These are phyloP conservation scores for Epizoanthus fatuus DNA, from an alignment of 92 coral and sea anemone genomes.

Conservation along the genomic window DNA sequence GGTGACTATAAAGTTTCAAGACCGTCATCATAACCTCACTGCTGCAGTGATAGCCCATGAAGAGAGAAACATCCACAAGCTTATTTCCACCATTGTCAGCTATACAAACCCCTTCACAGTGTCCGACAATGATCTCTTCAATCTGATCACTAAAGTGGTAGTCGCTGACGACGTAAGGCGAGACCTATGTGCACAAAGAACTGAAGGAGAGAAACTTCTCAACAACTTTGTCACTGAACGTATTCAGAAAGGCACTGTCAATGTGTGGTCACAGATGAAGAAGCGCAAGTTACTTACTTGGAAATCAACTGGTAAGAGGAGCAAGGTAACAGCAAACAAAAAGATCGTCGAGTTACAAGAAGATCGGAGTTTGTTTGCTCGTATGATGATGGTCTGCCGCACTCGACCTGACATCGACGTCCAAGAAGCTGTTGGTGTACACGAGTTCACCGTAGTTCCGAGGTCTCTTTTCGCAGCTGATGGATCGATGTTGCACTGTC, in stretches of 20 bases:
- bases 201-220: constrained; percentile 34
- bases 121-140: constrained; percentile 51
- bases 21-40: too few species aligned
- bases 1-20: too few species aligned
- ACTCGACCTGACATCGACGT: constrained; percentile 67
- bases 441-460: constrained; percentile 59
- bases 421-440: constrained; percentile 60
- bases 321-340: constrained; percentile 57
- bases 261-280: constrained; percentile 35
- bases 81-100: constrained; percentile 8
- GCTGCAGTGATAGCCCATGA: too few species aligned
- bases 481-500: constrained; percentile 61
- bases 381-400: constrained; percentile 52
- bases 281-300: constrained; percentile 61
- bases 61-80: too few species aligned
- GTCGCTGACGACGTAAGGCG: constrained; percentile 54
- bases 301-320: constrained; percentile 64
- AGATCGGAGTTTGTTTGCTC: constrained; percentile 62
- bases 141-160: constrained; percentile 56
- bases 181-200: constrained; percentile 54
- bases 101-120: constrained; percentile 64
- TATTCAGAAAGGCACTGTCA: constrained; percentile 22
- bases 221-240: constrained; percentile 40
- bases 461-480: constrained; percentile 69
- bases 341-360: constrained; percentile 63